Base-by-base conservation (phyloP, 2,888 invertebrate species). In the Lapara coniferarum region DNA sequence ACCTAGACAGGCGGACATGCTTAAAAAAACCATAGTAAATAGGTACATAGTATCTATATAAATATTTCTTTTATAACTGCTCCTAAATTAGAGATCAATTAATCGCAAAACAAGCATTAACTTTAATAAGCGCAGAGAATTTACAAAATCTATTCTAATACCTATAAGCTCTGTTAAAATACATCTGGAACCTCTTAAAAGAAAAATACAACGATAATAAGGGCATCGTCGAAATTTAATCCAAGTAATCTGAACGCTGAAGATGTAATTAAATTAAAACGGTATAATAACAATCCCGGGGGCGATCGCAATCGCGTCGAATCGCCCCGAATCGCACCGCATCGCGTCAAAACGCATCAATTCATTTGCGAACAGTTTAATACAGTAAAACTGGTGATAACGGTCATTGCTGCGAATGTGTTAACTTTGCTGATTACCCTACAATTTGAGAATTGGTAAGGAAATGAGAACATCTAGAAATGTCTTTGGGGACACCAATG, bases 211-310 rank as follows among this genome's bases (percentile, higher is more conserved):
- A 49, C 8, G 49, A 46, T 63, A 63, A 63, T 63, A 63, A 46
- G 16, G 49, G 46, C 19, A 59, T 59, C 44, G 63, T 13, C 5
- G 2, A 49, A 63, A 63, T 63, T 63, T 63, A 63, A 63, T 63
- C 63, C 63, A 63, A 63, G 63, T 63, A 63, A 63, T 63, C 49
- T 49, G 63, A 63, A 63, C 63, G 63, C 19, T 63, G 63, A 63
- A 63, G 63, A 49, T 13, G 37, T 37, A 63, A 63, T 63, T 49
- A 63, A 63, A 63, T 63, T 46, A 63, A 63, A 63, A 46, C 63
- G 46, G 49, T 49, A 63, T 46, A 63, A 63, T 63, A 63, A 63
- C 19, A 63, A 63, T 63, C 49, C 63, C 19, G 57, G 14, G 25
- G 44, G 46, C 49, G 59, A 44, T 59, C 63, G 16, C 19, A 49